Evolutionary conservation across 2,113 vertebrate genomes (phyloP), one percentile per base, ranked within the genome.

Genomic region (Poecilia latipinna): DNA sequence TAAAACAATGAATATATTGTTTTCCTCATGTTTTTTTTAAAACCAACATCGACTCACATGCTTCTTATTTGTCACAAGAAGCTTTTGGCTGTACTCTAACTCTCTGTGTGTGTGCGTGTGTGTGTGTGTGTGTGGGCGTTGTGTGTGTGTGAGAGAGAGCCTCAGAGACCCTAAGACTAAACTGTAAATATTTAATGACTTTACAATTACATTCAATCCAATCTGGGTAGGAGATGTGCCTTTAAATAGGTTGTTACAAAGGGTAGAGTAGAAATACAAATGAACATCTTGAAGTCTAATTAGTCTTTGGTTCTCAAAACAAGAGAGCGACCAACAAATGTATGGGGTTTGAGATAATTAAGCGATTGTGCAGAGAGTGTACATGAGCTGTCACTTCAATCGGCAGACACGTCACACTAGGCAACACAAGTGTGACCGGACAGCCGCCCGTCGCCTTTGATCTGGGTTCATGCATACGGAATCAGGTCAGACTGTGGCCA

Each of bases 311-410:
- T 61, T 77, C 75, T 80, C 65, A 74, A 90, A 84, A 91, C 73
- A 86, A 93, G 92, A 89, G 72, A 92, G 85, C 83, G 90, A 94
- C 92, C 93, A 95, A 95, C 95, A 95, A 96, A 95, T 95, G 94
- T 93, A 93, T 82, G 88, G 90, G 90, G 89, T 75, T 66, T 86
- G 83, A 91, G 93, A 95, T 94, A 96, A 97, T 97, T 95, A 96
- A 96, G 95, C 89, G 93, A 93, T 95, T 94, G 94, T 95, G 93
- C 95, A 94, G 90, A 91, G 90, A 60, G n/a, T 94, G 89, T 92
- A 95, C 94, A 93, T 93, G 91, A 96, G 93, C 95, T 94, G 94
- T 95, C 94, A 87, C 88, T 93, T 90, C 94, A 87, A 96, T 94
- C 86, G 87, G 89, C 91, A 92, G 79, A 81, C 92, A 93, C 89